Conservation (phyloP, 2,113 vertebrate genomes). For the Peucedramus taeniatus region DNA sequence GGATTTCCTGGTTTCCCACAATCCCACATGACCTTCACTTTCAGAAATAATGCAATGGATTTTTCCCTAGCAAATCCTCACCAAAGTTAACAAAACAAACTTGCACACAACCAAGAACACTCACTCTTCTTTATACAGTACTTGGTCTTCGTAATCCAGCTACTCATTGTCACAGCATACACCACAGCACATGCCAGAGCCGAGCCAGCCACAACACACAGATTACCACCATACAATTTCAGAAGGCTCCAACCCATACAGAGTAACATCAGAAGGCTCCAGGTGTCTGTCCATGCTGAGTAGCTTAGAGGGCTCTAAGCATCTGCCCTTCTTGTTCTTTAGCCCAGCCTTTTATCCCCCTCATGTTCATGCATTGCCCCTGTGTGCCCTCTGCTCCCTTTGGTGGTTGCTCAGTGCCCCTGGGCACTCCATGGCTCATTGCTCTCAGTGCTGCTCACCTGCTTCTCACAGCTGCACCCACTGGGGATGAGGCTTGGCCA, state of each 20-base stretch:
- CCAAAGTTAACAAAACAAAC: not conserved
- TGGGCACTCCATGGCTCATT: not conserved
- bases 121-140: not conserved
- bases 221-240: not conserved
- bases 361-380: not conserved
- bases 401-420: not conserved
- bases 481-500: accelerated
- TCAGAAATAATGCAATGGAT: not conserved
- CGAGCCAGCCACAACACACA: not conserved
- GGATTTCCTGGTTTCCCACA: too few relatives aligned
- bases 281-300: too few relatives aligned
- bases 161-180: not conserved
- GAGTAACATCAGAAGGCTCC: not conserved
- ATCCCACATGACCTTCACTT: not conserved
- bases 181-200: too few relatives aligned
- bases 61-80: not conserved
- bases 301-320: not conserved
- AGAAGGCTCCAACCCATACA: not conserved
- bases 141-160: not conserved
- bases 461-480: not conserved
- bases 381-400: not conserved
- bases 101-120: not conserved
- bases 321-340: not conserved
- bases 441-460: not conserved
- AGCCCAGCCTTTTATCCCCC: not conserved